Evolutionary conservation across 2,888 invertebrate genomes (phyloP), one percentile per base, ranked within the genome.

Genomic region (Trachelus iudaicus): DNA sequence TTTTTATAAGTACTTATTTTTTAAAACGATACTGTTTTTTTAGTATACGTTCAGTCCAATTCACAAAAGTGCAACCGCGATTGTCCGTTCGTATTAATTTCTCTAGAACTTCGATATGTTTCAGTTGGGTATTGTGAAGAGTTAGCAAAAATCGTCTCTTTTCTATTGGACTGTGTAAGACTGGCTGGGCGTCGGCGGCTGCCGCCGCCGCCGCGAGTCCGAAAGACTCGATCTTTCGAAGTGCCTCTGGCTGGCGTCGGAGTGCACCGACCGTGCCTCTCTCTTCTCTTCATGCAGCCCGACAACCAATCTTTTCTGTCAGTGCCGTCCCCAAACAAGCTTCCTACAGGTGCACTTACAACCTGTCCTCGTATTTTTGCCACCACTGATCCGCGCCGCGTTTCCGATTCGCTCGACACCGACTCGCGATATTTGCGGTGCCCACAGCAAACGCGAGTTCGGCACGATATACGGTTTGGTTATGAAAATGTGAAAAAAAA

Each of bases 131-230:
- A 23, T 56, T 23, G 56, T 56, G 56, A 23, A 6, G 23, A 56
- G 15, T 56, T 23, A 56, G 56, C 56, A 56, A 56, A 23, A 56
- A 56, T 23, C 56, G 23, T 2, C 56, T 2, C 56, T 56, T 15
- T 56, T 56, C 23, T 9, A 9, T 56, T 56, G 56, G 56, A 56
- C 56, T 56, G 88, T 87, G 88, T 89, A 87, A 89, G 88, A 88
- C 87, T 87, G 89, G 89, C 89, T 88, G 89, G 88, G 89, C 88
- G 90, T 89, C 89, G 88, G 88, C 87, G 87, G 85, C 84, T 86
- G 89, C 87, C 83, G 86, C 80, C 84, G 31, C 56, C 56, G 23
- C 23, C 31, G 71, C 31, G 76, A 83, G 84, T 85, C 82, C 82
- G 82, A 85, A 23, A 56, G 87, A 83, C 85, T 84, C 86, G 87